Percentiles rank a stretch among this genome's conserved stretches.
Evolutionary conservation across 2,113 vertebrate genomes (phyloP).

Genomic region (Seriola quinqueradiata): DNA sequence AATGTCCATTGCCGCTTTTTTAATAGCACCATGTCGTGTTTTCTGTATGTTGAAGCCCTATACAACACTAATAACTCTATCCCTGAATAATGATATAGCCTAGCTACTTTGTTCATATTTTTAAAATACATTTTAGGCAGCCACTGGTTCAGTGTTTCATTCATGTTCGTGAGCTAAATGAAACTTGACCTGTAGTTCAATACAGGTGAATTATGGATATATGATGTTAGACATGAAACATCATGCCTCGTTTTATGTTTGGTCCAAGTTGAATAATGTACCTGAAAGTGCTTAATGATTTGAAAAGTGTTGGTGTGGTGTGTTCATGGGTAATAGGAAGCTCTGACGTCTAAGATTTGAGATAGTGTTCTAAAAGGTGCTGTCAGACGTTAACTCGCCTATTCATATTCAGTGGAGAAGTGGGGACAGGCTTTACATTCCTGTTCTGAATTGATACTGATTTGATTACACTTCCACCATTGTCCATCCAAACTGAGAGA

Average conservation of each 20-base stretch:
- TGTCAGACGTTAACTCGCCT: background rate
- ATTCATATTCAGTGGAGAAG: background rate
- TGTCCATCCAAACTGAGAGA: slow-evolving; percentile 8
- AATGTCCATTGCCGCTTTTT: background rate
- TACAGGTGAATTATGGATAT: background rate
- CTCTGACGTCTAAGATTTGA: background rate
- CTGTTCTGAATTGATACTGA: background rate
- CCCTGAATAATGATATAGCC: background rate
- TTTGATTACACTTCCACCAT: background rate
- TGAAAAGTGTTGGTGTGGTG: background rate
- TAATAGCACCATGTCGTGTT: background rate
- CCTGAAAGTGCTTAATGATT: background rate
- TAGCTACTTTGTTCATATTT: background rate
- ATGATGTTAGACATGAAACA: background rate
- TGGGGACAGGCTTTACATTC: background rate
- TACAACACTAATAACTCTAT: background rate
- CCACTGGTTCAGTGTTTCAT: background rate
- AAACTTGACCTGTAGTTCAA: background rate
- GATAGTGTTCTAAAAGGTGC: background rate
- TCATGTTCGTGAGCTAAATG: background rate
- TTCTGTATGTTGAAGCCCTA: background rate
- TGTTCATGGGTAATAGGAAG: slow-evolving; percentile 32
- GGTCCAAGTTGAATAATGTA: background rate
- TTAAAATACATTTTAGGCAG: background rate
- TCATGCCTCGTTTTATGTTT: background rate